A percentile compares a stretch with the other conserved stretches of the same genome.
Evolutionary conservation across 2,888 invertebrate species (phyloP).

Genomic region (Cosmorhoe ocellata): DNA sequence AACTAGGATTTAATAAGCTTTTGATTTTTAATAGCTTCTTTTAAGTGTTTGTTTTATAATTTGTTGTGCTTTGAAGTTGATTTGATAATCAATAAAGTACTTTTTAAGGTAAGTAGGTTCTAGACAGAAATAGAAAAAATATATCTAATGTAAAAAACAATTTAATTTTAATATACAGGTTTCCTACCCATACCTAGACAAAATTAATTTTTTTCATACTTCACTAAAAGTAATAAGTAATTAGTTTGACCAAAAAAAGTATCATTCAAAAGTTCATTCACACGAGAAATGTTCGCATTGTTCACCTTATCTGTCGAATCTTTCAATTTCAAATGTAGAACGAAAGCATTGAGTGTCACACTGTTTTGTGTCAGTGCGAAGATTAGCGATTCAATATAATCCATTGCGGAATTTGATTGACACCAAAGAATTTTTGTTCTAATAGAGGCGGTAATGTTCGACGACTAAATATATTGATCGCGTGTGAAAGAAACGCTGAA

Average conservation of each 20-base stretch:
- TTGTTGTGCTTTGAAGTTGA: too few species aligned
- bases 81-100: too few species aligned
- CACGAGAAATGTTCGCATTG: constrained; percentile 45
- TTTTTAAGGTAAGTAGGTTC: too few species aligned
- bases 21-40: too few species aligned
- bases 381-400: constrained; percentile 4
- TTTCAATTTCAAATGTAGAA: constrained; percentile 55
- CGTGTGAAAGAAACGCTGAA: constrained; percentile 22
- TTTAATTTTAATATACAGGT: too few species aligned
- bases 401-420: constrained; percentile 13
- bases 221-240: constrained; percentile 1
- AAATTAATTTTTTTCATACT: neutral
- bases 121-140: too few species aligned
- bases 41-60: too few species aligned
- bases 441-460: neutral
- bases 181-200: too few species aligned
- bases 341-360: constrained; percentile 49
- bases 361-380: constrained; percentile 39
- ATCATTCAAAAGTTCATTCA: constrained; percentile 23
- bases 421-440: neutral
- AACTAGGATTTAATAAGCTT: too few species aligned
- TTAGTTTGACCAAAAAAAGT: neutral
- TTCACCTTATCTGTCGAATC: constrained; percentile 45
- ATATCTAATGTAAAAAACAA: too few species aligned
- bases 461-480: neutral